Evolutionary conservation across 2,888 invertebrate species (phyloP).

Genomic region (Apotomis turbidana): DNA sequence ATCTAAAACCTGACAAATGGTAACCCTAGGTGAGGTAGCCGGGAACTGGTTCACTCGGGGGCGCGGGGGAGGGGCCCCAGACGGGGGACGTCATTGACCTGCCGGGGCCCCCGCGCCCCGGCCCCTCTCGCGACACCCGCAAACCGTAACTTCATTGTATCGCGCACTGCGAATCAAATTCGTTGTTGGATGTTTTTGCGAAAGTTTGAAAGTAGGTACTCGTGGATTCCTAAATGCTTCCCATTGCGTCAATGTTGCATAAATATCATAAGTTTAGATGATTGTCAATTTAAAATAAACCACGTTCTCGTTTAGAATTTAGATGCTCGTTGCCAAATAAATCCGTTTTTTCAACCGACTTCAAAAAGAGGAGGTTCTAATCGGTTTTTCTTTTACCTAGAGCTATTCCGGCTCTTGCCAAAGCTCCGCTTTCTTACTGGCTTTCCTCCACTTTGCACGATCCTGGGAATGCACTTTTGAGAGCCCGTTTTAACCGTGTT

Average conservation of each 20-base stretch:
- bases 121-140: conserved; percentile 65
- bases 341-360: neutral
- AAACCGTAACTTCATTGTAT: conserved; percentile 77
- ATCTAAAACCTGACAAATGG: conserved; percentile 35
- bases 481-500: too few species aligned
- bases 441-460: too few species aligned
- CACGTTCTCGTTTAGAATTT: neutral
- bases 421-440: too few species aligned
- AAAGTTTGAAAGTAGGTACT: conserved; percentile 37
- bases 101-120: conserved; percentile 55
- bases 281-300: neutral
- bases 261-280: neutral
- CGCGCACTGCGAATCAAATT: conserved; percentile 74
- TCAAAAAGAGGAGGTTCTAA: too few species aligned
- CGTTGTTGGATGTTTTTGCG: conserved; percentile 64
- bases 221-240: conserved; percentile 11
- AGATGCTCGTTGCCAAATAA: conserved; percentile 6
- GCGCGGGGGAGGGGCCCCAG: conserved; percentile 65
- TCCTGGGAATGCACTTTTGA: too few species aligned
- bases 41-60: conserved; percentile 62
- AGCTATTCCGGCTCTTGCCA: too few species aligned
- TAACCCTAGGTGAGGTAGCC: conserved; percentile 61
- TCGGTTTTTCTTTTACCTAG: too few species aligned
- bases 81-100: conserved; percentile 82
- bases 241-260: neutral